These are phyloP conservation scores for Botia almorhae DNA, from an alignment of 2,797 vertebrate species.

Conservation along the genomic window DNA sequence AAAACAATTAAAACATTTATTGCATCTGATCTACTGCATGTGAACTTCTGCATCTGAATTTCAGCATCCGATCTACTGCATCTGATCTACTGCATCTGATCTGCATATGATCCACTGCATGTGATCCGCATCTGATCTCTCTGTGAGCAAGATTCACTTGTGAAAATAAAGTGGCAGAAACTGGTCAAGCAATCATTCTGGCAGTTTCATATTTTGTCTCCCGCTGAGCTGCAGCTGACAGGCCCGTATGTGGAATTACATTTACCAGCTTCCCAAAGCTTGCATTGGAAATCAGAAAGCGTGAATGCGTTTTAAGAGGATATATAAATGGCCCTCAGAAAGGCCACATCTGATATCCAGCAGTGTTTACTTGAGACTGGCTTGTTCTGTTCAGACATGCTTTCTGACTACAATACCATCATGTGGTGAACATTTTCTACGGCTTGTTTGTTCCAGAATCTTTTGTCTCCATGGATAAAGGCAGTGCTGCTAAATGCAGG, in stretches of 20 bases:
- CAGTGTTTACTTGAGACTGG: constrained; percentile 65
- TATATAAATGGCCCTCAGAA: constrained; percentile 33
- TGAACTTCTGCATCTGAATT: no score
- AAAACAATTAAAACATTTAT: no score
- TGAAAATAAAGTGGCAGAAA: no score
- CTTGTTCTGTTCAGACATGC: constrained; percentile 88
- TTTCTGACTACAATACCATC: constrained; percentile 86
- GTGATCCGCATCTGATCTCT: no score
- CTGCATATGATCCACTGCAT: no score
- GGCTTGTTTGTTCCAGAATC: constrained; percentile 88
- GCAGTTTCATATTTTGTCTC: constrained; percentile 59
- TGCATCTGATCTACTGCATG: no score
- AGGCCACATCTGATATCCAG: constrained; percentile 55
- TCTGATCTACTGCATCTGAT: no score
- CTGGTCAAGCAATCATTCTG: constrained; percentile 2
- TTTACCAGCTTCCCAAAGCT: neutral
- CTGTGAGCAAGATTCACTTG: no score
- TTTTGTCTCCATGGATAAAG: constrained; percentile 79
- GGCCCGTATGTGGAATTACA: constrained; percentile 15
- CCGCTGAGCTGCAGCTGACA: constrained; percentile 74
- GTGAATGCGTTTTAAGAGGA: constrained; percentile 5
- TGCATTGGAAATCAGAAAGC: constrained; percentile 1
- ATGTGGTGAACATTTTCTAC: constrained; percentile 84
- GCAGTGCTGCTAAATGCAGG: constrained; percentile 49
- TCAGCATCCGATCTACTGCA: no score